phyloP scores from a whole-genome alignment of 2,888 invertebrate species.

The Vandiemenella viatica region DNA sequence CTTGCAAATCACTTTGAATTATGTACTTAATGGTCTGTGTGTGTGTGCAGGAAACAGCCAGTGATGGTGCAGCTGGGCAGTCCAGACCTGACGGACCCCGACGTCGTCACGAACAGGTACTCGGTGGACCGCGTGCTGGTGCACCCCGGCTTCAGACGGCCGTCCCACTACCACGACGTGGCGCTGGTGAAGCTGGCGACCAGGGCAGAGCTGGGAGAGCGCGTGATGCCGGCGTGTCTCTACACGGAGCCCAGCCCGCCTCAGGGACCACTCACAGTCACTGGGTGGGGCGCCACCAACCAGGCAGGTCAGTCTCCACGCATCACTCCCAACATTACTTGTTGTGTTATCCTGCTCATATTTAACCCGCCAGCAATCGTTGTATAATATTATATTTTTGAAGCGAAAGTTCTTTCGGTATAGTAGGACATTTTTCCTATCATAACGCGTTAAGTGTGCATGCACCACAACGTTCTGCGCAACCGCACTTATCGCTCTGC shows the following conservation, averaged over 20 bases:
- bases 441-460: too few species aligned
- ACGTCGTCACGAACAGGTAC: not conserved
- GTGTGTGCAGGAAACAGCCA: not conserved
- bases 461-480: too few species aligned
- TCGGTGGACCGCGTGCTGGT: not conserved
- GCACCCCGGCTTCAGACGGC: not conserved
- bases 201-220: not conserved
- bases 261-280: not conserved
- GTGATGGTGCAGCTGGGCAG: not conserved
- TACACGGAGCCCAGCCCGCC: not conserved
- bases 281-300: not conserved
- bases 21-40: too few species aligned
- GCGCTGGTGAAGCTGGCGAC: not conserved
- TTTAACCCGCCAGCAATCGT: too few species aligned
- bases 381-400: too few species aligned
- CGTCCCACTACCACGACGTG: not conserved
- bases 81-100: not conserved
- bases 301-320: not conserved
- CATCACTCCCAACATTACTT: too few species aligned
- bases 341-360: too few species aligned
- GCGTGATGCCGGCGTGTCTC: not conserved
- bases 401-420: too few species aligned
- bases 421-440: too few species aligned
- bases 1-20: too few species aligned
- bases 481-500: too few species aligned